phyloP scores from a whole-genome alignment of 2,797 vertebrate genomes.

The Coluber constrictor region DNA sequence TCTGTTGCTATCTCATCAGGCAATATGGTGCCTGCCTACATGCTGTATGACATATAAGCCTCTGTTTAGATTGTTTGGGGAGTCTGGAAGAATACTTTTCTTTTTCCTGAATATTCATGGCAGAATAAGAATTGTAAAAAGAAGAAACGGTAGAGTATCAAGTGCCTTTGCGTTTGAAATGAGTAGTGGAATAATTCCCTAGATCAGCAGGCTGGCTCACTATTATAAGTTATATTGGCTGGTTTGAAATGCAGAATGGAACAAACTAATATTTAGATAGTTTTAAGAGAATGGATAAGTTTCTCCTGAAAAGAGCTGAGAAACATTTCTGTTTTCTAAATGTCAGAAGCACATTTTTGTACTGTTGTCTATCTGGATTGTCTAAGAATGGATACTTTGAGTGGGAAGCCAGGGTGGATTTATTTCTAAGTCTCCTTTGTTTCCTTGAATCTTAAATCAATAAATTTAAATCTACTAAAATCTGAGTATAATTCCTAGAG shows the following conservation, averaged over 20 bases:
- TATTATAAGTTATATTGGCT: not conserved
- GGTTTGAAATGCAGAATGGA: not conserved
- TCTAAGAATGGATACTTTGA: not conserved
- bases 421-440: not conserved
- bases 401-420: not conserved
- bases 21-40: slow-evolving; percentile 84
- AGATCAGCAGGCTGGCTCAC: not conserved
- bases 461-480: not conserved
- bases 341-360: not conserved
- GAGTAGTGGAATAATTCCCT: not conserved
- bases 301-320: not conserved
- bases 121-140: not conserved
- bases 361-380: not conserved
- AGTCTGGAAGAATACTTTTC: not conserved
- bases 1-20: slow-evolving; percentile 85
- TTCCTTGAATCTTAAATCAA: slow-evolving; percentile 2
- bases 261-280: not conserved
- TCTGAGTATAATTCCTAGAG: not conserved
- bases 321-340: not conserved
- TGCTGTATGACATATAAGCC: slow-evolving; percentile 89
- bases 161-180: not conserved
- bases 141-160: not conserved
- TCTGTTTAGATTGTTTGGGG: slow-evolving; percentile 11
- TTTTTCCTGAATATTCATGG: not conserved
- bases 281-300: not conserved